Conservation (phyloP, 2,888 invertebrate species). For the Leucophora obtusa region DNA sequence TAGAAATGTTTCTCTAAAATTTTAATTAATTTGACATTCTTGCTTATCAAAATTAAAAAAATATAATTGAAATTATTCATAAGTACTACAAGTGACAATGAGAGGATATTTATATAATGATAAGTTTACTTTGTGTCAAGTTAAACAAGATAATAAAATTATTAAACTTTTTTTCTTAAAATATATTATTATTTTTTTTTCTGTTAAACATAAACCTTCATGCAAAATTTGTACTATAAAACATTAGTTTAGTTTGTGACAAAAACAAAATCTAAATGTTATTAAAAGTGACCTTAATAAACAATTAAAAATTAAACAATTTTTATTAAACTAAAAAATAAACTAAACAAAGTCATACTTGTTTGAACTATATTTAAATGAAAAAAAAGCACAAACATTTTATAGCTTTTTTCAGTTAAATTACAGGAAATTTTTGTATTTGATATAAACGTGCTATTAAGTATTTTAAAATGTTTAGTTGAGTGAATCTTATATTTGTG, state of each 20-base stretch:
- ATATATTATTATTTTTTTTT: background rate
- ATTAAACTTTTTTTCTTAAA: conserved; percentile 15
- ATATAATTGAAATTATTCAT: background rate
- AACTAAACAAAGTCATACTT: conserved; percentile 15
- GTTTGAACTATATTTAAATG: conserved; percentile 36
- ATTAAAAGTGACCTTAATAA: conserved; percentile 63
- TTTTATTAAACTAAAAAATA: conserved; percentile 23
- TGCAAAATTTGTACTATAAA: conserved; percentile 34
- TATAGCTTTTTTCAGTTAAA: conserved; percentile 4
- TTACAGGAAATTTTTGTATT: background rate
- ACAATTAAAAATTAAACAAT: conserved; percentile 34
- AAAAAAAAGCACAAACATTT: background rate
- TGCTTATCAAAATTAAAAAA: too few relatives aligned
- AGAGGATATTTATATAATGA: conserved; percentile 13
- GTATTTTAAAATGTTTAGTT: background rate
- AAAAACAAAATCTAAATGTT: conserved; percentile 40
- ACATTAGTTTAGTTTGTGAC: conserved; percentile 22
- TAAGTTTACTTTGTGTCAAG: conserved; percentile 40
- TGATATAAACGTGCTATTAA: background rate
- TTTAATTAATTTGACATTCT: too few relatives aligned
- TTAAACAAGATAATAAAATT: conserved; percentile 50
- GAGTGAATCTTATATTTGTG: background rate
- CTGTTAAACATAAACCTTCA: conserved; percentile 39
- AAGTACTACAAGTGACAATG: conserved; percentile 22
- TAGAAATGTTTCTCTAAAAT: too few relatives aligned